Evolutionary conservation across 2,797 vertebrate species (phyloP), one percentile per base, ranked within the genome.

Genomic region (Gastrophryne carolinensis): DNA sequence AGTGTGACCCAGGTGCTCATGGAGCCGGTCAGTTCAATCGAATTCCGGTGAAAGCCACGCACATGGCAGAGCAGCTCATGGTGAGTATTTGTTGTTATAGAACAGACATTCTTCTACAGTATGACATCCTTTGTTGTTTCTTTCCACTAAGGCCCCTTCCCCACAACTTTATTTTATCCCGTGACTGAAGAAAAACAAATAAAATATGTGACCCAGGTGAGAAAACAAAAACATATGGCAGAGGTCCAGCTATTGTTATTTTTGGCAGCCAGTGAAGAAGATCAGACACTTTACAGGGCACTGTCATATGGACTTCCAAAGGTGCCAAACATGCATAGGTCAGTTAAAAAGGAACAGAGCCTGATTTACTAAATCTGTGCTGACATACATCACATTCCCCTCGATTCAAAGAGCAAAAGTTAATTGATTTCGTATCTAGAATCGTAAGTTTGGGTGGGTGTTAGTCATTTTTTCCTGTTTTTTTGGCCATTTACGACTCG

Each of bases 161-260:
- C 29, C 44, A 57, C 61, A 68, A 35, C 50, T 71, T 77, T 54
- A 63, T 71, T 72, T 70, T 63, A n/a, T 44, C 66, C 67, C 24
- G 4, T 29, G 41, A 10, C 21, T 35, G 61, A 60, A 60, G 15
- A 52, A 50, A 75, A 76, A 76, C 65, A 69, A 62, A 57, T 52
- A 17, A 63, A 56, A 75, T 32, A 64, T 71, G 53, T 49, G 75
- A 41, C 15, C 60, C 75, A 78, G 75, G 75, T 78, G 75, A 65
- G 17, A 72, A 78, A 78, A 78, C 68, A 78, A 78, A 78, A 78
- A 72, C 68, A 78, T 52, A 71, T 78, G 75, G 75, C 53, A 60
- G 35, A 37, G 9, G 17, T 35, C 53, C 50, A 72, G 17, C 21
- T 24, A 58, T 58, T 78, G 44, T 71, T 65, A n/a, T 61, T 76